Base-by-base conservation (phyloP, 1,140 invertebrate species). In the Harpegnathos saltator region DNA sequence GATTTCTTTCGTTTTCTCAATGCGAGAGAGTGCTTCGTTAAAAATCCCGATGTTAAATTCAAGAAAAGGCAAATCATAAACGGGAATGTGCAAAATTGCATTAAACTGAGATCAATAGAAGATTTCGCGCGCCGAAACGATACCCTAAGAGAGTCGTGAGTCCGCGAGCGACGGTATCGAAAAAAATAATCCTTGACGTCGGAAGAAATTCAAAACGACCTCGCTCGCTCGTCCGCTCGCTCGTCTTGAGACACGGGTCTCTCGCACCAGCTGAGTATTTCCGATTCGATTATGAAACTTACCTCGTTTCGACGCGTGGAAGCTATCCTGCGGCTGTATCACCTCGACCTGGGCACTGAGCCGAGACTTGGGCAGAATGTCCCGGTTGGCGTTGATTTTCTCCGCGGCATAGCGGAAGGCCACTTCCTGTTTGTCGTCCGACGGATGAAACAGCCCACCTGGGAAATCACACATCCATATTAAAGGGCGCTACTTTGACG, bases 221-320 rank as follows among this genome's bases (percentile, higher is more conserved):
- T n/a, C n/a, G n/a, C n/a, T n/a, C n/a, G n/a, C n/a, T n/a, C n/a
- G n/a, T n/a, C n/a, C n/a, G n/a, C n/a, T n/a, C n/a, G n/a, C n/a
- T n/a, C n/a, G n/a, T n/a, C n/a, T n/a, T n/a, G n/a, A n/a, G n/a
- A n/a, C n/a, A n/a, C n/a, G n/a, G 56, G 54, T 61, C 44, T 71
- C 7, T 71, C 14, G 44, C 66, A 29, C 48, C 29, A 33, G 17
- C n/a, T 7, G 52, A 63, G 62, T 77, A 77, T 71, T 80, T 80
- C 24, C 52, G 50, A 80, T 80, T 80, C 75, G 69, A 74, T 84
- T 84, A 80, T 84, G 44, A 59, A 54, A 94, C 92, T 95, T 94
- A 98, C 98, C 98, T 96, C 97, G 95, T 95, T 98, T 98, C 0
- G 98, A 98, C 54, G 98, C 98, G 91, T 98, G 97, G 92, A 98